Base-by-base conservation (phyloP, 2,888 invertebrate species). In the Temnothorax ravouxi region DNA sequence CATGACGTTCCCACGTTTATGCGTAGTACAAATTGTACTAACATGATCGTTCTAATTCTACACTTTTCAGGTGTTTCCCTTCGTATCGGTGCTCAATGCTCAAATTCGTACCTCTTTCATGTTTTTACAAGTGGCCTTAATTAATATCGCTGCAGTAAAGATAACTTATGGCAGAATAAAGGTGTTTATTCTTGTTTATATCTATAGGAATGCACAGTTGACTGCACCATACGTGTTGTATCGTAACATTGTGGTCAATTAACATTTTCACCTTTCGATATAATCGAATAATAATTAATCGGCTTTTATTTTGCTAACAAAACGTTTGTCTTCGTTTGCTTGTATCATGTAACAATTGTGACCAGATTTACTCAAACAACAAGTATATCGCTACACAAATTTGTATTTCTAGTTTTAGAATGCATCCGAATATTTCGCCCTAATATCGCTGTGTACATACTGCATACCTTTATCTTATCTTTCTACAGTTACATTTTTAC, bases 51-150 rank as follows among this genome's bases (percentile, higher is more conserved):
- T 69, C 76, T 84, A 86, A 87, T 81, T 77, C 56, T 76, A 34
- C 44, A 72, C 86, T 91, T 91, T 94, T 92, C 93, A 95, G 95
- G 95, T 93, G 25, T 95, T 94, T 91, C 94, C 95, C 75, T 89
- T 95, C 74, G 91, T 94, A 85, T 90, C 94, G 74, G 89, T 95
- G 74, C 89, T 95, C 84, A 93, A 92, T 91, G 89, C 93, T 74
- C 94, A 94, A 90, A 91, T 94, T 85, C 92, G 95, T 29, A 91
- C 91, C 69, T 91, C 92, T 72, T 93, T 94, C 77, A 92, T 91
- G 85, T 90, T 92, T 85, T 89, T 94, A 76, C 93, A 93, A 92
- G 88, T 92, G 88, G 93, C 93, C 25, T 89, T 93, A 88, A 87
- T 91, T 90, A 92, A 93, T 88, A 90, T 94, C 41, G 87, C 91